These are phyloP conservation scores for Patiria miniata DNA, from an alignment of 35 echinoderm and acorn worm genomes.

Conservation along the genomic window DNA sequence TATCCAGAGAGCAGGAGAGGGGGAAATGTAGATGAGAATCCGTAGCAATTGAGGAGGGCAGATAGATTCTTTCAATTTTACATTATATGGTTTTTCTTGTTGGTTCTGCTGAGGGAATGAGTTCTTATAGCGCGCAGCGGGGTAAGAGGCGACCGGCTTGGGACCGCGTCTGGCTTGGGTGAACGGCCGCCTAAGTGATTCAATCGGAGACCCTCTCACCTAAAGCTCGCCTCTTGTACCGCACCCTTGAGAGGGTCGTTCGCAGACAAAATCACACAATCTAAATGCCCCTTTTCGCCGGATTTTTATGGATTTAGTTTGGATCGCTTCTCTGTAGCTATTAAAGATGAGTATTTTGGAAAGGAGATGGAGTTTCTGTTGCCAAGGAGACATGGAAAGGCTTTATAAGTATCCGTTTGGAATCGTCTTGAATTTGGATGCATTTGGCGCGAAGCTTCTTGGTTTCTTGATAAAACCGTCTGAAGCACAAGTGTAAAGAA, in stretches of 20 bases:
- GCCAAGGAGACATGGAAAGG: too few relatives aligned
- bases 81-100: not conserved
- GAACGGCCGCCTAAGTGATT: slow-evolving; percentile 16
- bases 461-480: too few relatives aligned
- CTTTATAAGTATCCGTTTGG: too few relatives aligned
- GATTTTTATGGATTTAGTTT: slow-evolving; percentile 26
- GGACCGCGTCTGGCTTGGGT: not conserved
- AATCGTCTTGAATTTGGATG: too few relatives aligned
- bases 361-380: too few relatives aligned
- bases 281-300: slow-evolving; percentile 12
- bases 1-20: not conserved
- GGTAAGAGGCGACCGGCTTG: not conserved
- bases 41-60: not conserved
- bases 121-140: not conserved
- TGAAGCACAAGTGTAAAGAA: too few relatives aligned
- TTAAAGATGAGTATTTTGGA: not conserved
- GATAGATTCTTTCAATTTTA: too few relatives aligned
- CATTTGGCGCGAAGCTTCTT: too few relatives aligned
- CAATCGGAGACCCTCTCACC: not conserved
- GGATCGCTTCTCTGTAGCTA: slow-evolving; percentile 25
- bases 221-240: not conserved
- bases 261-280: slow-evolving; percentile 22
- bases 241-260: slow-evolving; percentile 4
- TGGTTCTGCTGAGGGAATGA: not conserved
- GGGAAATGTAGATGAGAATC: too few relatives aligned